Evolutionary conservation across 2,888 invertebrate species (phyloP), one percentile per base, ranked within the genome.

Genomic region (Polyommatus iphigenia): DNA sequence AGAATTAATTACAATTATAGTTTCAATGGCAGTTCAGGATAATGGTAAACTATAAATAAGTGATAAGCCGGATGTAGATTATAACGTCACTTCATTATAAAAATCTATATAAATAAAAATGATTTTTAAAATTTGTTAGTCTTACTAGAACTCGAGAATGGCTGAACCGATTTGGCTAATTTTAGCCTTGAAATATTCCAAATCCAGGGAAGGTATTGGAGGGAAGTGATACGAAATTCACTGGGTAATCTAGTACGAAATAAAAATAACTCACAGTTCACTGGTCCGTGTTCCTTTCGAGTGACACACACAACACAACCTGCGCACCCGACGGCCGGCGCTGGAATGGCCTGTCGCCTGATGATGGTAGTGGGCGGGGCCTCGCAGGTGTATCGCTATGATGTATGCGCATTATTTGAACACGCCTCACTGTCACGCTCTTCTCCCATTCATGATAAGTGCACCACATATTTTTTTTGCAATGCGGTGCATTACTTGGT

Each of bases 321-420:
- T 87, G 87, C 85, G 86, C 87, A 88, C 89, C 88, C 88, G 87
- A 86, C 85, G 88, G 80, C 82, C 81, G 81, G 80, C 79, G 80
- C 80, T 71, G 77, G 81, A 77, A 80, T 81, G 85, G 83, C 81
- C 85, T 15, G 85, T 81, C 85, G 83, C 81, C 85, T 15, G 85
- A 83, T 79, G 81, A 80, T 79, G 76, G 78, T 82, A 80, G 84
- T 86, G 84, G 91, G 91, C 91, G 92, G 87, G 88, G 90, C 87
- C 83, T 88, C 84, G 87, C 92, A 93, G 92, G 93, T 93, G 92
- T 89, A 91, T 89, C 89, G 88, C 88, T 84, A 88, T 92, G 92
- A 93, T 91, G 88, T 92, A 93, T 92, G 91, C 91, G 89, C 90
- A 90, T 90, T 92, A 91, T 91, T 83, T 83, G 89, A 88, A 91